phyloP scores from a whole-genome alignment of 1,140 invertebrate genomes.

The Ctenoplectra terminalis region DNA sequence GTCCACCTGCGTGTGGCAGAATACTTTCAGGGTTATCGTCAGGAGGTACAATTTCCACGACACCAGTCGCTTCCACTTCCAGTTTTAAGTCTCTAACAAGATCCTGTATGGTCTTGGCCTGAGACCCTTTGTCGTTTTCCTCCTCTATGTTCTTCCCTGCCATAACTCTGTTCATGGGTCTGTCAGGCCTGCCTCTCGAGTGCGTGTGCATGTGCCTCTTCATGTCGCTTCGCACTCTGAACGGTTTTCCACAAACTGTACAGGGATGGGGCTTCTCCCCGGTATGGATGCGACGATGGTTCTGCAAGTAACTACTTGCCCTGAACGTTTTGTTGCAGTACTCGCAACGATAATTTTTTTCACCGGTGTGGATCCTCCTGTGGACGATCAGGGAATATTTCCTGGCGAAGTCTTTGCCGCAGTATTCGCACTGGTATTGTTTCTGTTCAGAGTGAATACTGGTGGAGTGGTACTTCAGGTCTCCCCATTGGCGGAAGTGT shows the following conservation, averaged over 20 bases:
- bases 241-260: constrained; percentile 90
- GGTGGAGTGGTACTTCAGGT: constrained; percentile 94
- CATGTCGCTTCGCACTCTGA: constrained; percentile 93
- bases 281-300: constrained; percentile 95
- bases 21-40: constrained; percentile 79
- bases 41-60: constrained; percentile 74
- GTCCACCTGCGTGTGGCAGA: constrained; percentile 77
- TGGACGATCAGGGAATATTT: constrained; percentile 97
- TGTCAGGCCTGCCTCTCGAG: constrained; percentile 78
- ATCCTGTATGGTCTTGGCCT: constrained; percentile 76
- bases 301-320: constrained; percentile 92
- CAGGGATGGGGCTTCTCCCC: constrained; percentile 92
- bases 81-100: constrained; percentile 79
- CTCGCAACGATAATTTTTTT: constrained; percentile 94
- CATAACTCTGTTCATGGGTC: constrained; percentile 60
- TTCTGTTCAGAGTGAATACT: constrained; percentile 92
- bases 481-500: constrained; percentile 93
- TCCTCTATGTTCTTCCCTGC: constrained; percentile 54
- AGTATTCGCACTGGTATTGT: constrained; percentile 95
- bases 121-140: constrained; percentile 59
- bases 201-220: constrained; percentile 94
- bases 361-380: constrained; percentile 94
- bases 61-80: constrained; percentile 75
- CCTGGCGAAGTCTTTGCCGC: constrained; percentile 95
- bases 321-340: constrained; percentile 93